Conservation (phyloP, 2,888 invertebrate genomes). For the Caenorhabditis zanzibari region DNA sequence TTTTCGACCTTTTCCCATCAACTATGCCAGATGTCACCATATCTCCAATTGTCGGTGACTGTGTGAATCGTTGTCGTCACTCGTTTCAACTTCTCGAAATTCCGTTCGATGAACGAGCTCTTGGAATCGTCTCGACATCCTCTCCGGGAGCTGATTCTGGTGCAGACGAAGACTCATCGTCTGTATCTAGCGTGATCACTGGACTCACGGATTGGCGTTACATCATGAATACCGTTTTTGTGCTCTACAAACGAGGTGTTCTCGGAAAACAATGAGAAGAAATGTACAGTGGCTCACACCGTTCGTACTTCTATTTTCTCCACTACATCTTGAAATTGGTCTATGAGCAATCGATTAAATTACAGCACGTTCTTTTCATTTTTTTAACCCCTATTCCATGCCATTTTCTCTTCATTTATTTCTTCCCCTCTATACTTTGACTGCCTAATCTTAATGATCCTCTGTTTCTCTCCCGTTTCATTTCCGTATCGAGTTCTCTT, state of each 20-base stretch:
- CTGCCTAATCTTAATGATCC: not conserved
- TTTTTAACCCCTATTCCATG: not conserved
- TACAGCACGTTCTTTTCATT: not conserved
- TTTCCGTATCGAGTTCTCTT: not conserved
- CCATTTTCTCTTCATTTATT: not conserved
- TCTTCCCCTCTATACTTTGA: conserved; percentile 1
- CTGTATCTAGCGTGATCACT: conserved; percentile 16
- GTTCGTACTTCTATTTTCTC: too few species aligned
- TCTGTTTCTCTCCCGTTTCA: not conserved
- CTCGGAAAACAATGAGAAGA: conserved; percentile 24
- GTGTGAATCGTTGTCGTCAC: conserved; percentile 42
- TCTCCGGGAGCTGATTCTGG: conserved; percentile 23
- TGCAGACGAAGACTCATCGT: conserved; percentile 30
- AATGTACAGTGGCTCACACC: too few species aligned
- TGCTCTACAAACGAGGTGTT: conserved; percentile 47
- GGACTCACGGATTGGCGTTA: conserved; percentile 62
- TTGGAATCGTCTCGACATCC: conserved; percentile 31
- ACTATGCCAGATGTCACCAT: conserved; percentile 18
- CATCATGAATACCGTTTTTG: conserved; percentile 61
- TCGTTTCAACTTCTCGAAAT: conserved; percentile 47
- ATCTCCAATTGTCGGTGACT: conserved; percentile 46
- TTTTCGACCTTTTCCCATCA: conserved; percentile 52
- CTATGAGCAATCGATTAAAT: not conserved
- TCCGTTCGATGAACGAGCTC: conserved; percentile 51
- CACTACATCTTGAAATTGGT: not conserved